phyloP scores from a whole-genome alignment of 2,113 vertebrate species.

The Platysteira castanea region DNA sequence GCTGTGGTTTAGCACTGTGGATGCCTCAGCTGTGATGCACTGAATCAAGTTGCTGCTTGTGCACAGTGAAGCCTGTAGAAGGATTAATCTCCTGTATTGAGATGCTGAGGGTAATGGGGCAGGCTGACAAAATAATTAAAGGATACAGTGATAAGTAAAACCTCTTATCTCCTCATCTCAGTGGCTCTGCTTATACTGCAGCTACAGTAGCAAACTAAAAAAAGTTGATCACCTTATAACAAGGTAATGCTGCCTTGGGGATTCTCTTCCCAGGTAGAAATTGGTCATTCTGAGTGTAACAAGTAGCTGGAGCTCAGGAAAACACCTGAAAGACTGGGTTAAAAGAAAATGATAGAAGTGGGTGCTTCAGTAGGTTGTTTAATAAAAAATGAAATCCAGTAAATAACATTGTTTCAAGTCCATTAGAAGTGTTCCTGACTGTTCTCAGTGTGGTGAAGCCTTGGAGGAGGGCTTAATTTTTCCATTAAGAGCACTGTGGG shows the following conservation, averaged over 20 bases:
- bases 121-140: background rate
- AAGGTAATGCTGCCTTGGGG: background rate
- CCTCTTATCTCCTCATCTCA: background rate
- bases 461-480: background rate
- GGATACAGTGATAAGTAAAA: background rate
- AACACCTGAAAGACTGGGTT: background rate
- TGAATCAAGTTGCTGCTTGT: background rate
- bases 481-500: background rate
- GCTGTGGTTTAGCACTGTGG: background rate
- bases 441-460: background rate
- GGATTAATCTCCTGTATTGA: background rate
- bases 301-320: background rate
- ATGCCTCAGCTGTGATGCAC: background rate
- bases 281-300: background rate
- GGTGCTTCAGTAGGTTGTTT: background rate
- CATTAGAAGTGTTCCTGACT: background rate
- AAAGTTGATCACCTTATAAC: background rate
- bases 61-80: background rate
- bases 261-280: background rate
- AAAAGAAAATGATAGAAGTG: background rate
- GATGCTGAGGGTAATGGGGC: background rate
- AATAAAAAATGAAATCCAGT: background rate
- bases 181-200: background rate
- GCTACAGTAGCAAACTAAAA: background rate
- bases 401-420: background rate